A percentile compares a stretch with the other conserved stretches of the same genome.
Evolutionary conservation across 2,888 invertebrate species (phyloP).

Genomic region (Patella caerulea): DNA sequence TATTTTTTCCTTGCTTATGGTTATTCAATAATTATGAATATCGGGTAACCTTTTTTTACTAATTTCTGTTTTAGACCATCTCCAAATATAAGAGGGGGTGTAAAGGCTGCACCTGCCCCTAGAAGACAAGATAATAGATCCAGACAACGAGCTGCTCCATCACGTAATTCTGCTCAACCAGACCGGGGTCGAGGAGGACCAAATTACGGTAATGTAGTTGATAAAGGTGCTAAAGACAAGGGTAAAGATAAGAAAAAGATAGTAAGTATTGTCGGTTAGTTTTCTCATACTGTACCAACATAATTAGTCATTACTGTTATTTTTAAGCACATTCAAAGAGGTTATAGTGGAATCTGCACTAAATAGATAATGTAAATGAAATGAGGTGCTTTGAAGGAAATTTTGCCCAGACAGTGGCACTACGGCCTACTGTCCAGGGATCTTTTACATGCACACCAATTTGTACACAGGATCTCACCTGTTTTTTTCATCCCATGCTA

Average conservation of each 20-base stretch:
- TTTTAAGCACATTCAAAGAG: no score
- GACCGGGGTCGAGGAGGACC: constrained; percentile 27
- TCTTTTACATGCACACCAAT: no score
- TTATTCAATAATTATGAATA: neutral
- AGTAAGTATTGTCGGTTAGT: neutral
- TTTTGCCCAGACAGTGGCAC: no score
- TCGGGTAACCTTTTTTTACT: neutral
- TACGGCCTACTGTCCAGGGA: no score
- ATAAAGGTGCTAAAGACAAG: constrained; percentile 32
- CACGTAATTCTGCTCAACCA: constrained; percentile 26
- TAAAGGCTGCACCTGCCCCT: constrained; percentile 34
- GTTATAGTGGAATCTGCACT: no score
- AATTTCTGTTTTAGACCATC: constrained; percentile 54
- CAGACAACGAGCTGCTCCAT: constrained; percentile 38
- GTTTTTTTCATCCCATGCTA: no score
- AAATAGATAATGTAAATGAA: no score
- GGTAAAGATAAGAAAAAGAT: constrained; percentile 45
- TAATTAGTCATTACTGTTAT: no score
- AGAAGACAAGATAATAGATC: constrained; percentile 44
- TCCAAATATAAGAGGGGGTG: constrained; percentile 59
- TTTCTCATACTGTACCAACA: no score
- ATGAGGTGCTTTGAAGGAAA: no score
- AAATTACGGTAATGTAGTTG: constrained; percentile 32
- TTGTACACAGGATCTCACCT: no score
- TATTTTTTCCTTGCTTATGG: neutral